Conservation (phyloP, 2,113 vertebrate species). For the Halcyon senegalensis region DNA sequence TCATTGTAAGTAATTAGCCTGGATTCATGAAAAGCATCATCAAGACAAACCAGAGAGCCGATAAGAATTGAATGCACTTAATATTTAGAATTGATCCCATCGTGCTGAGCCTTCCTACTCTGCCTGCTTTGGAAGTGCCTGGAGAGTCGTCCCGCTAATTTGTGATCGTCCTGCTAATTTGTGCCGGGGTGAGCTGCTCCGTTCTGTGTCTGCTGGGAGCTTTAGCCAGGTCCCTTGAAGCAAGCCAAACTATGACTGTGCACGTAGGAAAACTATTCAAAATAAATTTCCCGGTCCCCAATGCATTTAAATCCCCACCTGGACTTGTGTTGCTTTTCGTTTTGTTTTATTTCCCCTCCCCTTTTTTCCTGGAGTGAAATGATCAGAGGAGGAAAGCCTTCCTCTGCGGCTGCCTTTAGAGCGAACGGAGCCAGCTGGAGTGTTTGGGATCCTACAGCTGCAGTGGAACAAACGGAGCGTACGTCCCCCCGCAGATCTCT, state of each 20-base stretch:
- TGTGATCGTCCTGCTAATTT: conserved; percentile 39
- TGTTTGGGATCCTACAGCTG: conserved; percentile 66
- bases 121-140: conserved; percentile 24
- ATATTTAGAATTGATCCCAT: conserved; percentile 47
- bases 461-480: conserved; percentile 65
- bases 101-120: not conserved
- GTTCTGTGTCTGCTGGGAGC: conserved; percentile 18
- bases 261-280: conserved; percentile 33
- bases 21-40: conserved; percentile 65
- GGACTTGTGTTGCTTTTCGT: not conserved
- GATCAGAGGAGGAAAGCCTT: conserved; percentile 49
- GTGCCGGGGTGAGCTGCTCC: conserved; percentile 26
- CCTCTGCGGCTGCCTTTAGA: conserved; percentile 46
- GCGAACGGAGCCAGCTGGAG: conserved; percentile 62
- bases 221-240: conserved; percentile 34
- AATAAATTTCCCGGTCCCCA: conserved; percentile 25
- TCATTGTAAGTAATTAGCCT: conserved; percentile 48
- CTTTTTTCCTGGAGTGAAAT: conserved; percentile 18
- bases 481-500: conserved; percentile 15
- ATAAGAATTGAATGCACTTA: conserved; percentile 29
- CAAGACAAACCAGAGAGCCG: conserved; percentile 47
- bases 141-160: conserved; percentile 29
- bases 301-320: conserved; percentile 39
- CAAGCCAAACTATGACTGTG: conserved; percentile 5
- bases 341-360: not conserved